These are phyloP conservation scores for Zelostemma sp. DNA, from an alignment of 1,140 invertebrate species.

Conservation along the genomic window DNA sequence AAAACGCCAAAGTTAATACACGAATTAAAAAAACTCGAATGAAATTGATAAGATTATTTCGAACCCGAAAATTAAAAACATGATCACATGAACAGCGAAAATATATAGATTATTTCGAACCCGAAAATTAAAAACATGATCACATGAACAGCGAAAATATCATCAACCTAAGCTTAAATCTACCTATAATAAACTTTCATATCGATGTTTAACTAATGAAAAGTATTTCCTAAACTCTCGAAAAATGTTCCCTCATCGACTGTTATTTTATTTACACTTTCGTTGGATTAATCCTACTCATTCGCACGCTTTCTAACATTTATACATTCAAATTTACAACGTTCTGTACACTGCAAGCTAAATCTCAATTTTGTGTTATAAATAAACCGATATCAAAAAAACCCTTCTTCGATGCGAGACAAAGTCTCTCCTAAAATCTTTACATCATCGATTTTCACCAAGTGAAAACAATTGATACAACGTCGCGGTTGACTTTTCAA, in stretches of 20 bases:
- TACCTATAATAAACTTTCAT: too few species aligned
- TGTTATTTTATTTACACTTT: neutral
- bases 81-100: too few species aligned
- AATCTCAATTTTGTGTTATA: neutral
- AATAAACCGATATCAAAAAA: neutral
- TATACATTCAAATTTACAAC: neutral
- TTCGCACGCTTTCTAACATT: neutral
- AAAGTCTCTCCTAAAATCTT: neutral
- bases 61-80: too few species aligned
- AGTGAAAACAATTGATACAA: neutral
- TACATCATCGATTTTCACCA: neutral
- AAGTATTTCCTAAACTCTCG: neutral
- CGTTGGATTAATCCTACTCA: neutral
- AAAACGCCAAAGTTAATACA: too few species aligned
- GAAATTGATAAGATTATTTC: too few species aligned
- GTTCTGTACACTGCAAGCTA: neutral
- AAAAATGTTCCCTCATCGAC: too few species aligned
- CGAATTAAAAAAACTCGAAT: too few species aligned
- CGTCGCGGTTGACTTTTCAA: neutral
- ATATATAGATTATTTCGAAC: too few species aligned
- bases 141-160: too few species aligned
- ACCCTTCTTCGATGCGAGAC: neutral
- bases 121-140: too few species aligned
- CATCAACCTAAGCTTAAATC: too few species aligned
- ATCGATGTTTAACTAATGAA: neutral